Evolutionary conservation across 2,113 vertebrate species (phyloP).

Genomic region (Scartelaos histophorus): DNA sequence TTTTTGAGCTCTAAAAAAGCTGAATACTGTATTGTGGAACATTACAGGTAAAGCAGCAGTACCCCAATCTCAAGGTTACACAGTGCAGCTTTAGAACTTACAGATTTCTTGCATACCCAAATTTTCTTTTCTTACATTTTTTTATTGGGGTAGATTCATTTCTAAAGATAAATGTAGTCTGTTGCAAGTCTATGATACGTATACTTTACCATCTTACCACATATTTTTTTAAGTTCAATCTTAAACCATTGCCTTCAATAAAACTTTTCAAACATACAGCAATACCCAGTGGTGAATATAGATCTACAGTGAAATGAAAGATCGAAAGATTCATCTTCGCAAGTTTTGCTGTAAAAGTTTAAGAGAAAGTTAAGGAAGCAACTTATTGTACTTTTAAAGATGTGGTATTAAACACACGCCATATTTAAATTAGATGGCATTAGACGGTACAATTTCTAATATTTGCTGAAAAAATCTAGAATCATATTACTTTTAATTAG

Average conservation of each 20-base stretch:
- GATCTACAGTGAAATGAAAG: neutral
- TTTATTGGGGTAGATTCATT: neutral
- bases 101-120: no score
- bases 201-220: neutral
- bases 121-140: neutral
- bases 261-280: neutral
- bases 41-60: no score
- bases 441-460: no score
- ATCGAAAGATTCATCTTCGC: neutral
- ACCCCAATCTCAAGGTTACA: no score
- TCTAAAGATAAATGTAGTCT: neutral
- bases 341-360: neutral
- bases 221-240: neutral
- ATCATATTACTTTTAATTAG: no score
- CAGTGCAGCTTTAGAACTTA: no score
- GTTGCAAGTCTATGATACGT: neutral
- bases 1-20: no score
- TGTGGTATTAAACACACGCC: no score
- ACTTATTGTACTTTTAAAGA: neutral
- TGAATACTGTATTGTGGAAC: no score
- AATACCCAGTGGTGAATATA: neutral
- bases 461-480: no score
- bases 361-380: neutral
- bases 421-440: no score
- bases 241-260: no score